These are phyloP conservation scores for Trichechus manatus DNA, from an alignment of 2,113 vertebrate species.

Conservation along the genomic window DNA sequence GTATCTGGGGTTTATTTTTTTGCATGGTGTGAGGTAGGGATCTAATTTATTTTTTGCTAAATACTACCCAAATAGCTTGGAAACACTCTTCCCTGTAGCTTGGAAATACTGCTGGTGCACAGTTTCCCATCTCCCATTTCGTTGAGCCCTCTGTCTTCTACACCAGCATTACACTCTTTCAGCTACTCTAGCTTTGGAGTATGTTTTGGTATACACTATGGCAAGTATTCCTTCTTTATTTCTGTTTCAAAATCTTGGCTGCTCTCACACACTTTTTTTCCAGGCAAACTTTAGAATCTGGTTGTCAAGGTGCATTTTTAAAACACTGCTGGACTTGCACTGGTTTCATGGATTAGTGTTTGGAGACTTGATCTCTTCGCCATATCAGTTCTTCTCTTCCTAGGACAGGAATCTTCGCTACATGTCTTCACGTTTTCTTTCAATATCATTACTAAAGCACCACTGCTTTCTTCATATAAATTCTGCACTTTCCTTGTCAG, in stretches of 20 bases:
- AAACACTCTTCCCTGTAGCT: not conserved
- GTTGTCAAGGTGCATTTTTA: not conserved
- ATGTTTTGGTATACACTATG: fast-evolving
- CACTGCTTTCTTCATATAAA: not conserved
- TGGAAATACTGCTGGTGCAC: too few relatives aligned
- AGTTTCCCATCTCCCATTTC: not conserved
- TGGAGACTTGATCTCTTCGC: not conserved
- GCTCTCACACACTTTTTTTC: not conserved
- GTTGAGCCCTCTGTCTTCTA: fast-evolving
- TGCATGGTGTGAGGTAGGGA: not conserved
- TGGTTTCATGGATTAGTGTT: fast-evolving
- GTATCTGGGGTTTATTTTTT: not conserved
- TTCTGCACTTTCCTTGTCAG: not conserved
- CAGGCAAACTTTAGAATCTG: not conserved
- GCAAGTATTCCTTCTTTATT: not conserved
- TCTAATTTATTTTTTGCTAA: not conserved
- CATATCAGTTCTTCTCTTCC: not conserved
- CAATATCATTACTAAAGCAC: not conserved
- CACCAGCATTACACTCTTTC: fast-evolving
- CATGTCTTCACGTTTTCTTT: not conserved
- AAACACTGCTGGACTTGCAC: not conserved
- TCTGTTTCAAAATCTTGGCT: not conserved
- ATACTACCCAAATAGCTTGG: not conserved
- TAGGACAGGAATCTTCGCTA: not conserved
- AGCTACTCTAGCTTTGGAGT: not conserved